phyloP scores from a whole-genome alignment of 2,797 vertebrate genomes.

The Onychomys torridus region DNA sequence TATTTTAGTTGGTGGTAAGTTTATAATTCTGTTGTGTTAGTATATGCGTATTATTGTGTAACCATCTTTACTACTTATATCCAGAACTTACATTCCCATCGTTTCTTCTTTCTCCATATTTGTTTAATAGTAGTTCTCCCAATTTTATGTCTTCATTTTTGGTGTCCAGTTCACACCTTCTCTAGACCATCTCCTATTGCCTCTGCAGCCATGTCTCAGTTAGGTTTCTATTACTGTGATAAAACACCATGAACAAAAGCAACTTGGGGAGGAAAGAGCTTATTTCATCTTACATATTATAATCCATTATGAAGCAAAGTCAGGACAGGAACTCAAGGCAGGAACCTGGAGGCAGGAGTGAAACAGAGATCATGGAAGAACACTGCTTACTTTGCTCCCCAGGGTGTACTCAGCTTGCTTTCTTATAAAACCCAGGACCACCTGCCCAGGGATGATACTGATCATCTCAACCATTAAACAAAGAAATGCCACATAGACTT shows the following conservation, averaged over 20 bases:
- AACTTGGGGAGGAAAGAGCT: background rate
- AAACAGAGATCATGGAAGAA: background rate
- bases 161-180: background rate
- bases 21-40: background rate
- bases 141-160: background rate
- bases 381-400: background rate
- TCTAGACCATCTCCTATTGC: background rate
- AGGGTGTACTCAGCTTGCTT: background rate
- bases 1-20: background rate
- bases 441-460: background rate
- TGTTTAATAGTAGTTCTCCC: background rate
- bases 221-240: background rate
- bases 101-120: background rate
- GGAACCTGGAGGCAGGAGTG: background rate
- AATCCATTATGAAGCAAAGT: background rate
- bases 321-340: background rate
- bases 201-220: background rate
- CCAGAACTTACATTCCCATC: background rate
- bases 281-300: background rate
- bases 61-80: background rate
- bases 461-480: background rate
- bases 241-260: background rate
- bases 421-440: background rate
- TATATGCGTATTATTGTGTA: background rate
- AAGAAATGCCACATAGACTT: background rate